Evolutionary conservation across 2,797 vertebrate genomes (phyloP), one percentile per base, ranked within the genome.

Genomic region (Neomorphus geoffroyi): DNA sequence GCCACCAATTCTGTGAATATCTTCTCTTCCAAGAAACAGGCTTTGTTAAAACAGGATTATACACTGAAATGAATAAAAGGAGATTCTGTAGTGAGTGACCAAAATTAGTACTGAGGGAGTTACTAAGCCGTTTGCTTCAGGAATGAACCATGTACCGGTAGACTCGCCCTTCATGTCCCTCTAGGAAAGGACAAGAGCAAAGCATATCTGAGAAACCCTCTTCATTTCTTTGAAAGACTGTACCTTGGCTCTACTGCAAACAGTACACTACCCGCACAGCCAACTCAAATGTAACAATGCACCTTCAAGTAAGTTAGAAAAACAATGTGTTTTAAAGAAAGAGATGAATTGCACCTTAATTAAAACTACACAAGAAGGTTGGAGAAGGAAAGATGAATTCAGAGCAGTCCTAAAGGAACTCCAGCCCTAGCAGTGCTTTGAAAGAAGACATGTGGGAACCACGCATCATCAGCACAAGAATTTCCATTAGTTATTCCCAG

Each of bases 341-440:
- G 46, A 71, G 67, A 74, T 53, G 26, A 86, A 86, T 75, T 88
- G n/a, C 56, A 88, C 5, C 41, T 58, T 39, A 83, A 94, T 95
- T 90, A 79, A 81, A 94, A 27, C 30, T 60, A n/a, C 43, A 8
- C 8, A 17, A 51, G 50, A 60, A 48, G 77, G 74, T 51, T 82
- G 62, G 41, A 39, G 80, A 80, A 86, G 32, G 84, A 81, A 41
- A 37, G 72, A 80, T 80, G 51, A 74, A 60, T 60, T 50, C 85
- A 80, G 64, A 69, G 33, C 41, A 7, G 39, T 61, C 87, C 85
- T 27, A 9, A 56, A 80, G 56, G 86, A 92, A 43, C 64, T 53
- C 23, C 43, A 66, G 30, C 18, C 53, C 81, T 46, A 12, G 15
- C 54, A 87, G 56, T 3, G 2, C 41, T 65, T 41, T 58, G 57